These are phyloP conservation scores for Amphiprion percula DNA, from an alignment of 2,113 vertebrate species.

Conservation along the genomic window DNA sequence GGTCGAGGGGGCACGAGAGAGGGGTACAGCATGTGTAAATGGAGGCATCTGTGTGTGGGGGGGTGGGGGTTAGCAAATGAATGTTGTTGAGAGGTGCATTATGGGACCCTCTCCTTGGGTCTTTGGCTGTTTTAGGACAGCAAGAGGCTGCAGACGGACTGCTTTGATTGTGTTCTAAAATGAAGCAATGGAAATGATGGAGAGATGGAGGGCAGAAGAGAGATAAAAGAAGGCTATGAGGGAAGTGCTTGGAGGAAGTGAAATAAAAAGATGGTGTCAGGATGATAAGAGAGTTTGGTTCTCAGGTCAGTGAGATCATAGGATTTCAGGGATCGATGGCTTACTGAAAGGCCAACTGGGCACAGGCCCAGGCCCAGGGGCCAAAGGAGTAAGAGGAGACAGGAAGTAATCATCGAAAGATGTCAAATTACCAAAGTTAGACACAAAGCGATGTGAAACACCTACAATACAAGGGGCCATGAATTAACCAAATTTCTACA, in stretches of 20 bases:
- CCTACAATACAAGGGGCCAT: too few species aligned
- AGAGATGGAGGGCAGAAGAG: conserved; percentile 67
- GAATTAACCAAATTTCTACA: background rate
- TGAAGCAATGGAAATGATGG: conserved; percentile 8
- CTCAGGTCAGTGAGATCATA: background rate
- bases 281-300: conserved; percentile 67
- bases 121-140: conserved; percentile 87
- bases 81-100: conserved; percentile 93
- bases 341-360: background rate
- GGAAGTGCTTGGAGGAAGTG: conserved; percentile 34
- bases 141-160: conserved; percentile 43
- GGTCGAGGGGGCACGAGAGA: conserved; percentile 50
- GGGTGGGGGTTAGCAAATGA: conserved; percentile 89
- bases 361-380: background rate
- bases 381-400: background rate
- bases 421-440: background rate
- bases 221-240: conserved; percentile 58
- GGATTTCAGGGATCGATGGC: background rate
- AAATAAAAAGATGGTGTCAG: conserved; percentile 82
- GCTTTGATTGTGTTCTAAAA: conserved; percentile 44
- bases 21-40: conserved; percentile 60
- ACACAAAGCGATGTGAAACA: background rate
- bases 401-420: background rate
- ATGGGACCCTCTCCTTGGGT: conserved; percentile 89
- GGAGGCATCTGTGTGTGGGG: conserved; percentile 19